Base-by-base conservation (phyloP, 1,140 invertebrate genomes). In the Drosophila tristis region DNA sequence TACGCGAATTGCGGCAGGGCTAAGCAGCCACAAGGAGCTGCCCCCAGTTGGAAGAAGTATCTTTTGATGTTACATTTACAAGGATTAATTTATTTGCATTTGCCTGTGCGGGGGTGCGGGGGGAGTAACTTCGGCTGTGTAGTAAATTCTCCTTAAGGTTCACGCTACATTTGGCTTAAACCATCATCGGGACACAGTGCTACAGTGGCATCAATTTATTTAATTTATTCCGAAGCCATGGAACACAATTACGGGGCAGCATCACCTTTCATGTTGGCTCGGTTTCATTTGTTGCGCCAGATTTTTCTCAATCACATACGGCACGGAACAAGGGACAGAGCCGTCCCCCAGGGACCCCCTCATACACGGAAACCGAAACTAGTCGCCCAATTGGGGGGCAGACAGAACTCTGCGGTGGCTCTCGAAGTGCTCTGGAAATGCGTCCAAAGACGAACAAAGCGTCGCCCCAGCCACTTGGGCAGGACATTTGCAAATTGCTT, bases 221-320 rank as follows among this genome's bases (percentile, higher is more conserved):
- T 76, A 74, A 65, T 80, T 70, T 84, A 77, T 86, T 74, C 50
- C 74, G 67, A 81, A 64, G 65, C 74, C 60, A 65, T 72, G 45
- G 62, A 63, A 61, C 62, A 75, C 58, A 86, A 81, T 67, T 78
- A 75, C 74, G 48, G 45, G 2, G 60, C 25, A 57, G 35, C 57
- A 58, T 20, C 78, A 87, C 78, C 81, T 86, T 86, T 86, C 61
- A 78, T 49, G 67, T 78, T 45, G n/a, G 16, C 57, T 79, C 58
- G 39, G 20, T 72, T 80, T 86, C 85, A 89, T 89, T 89, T 89
- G 85, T 89, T 90, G 85, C 85, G 85, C 85, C 73, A 89, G 85
- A 89, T 89, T 89, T 90, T 89, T 89, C 85, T 89, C 85, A 90
- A 80, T 89, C 85, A 75, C 82, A 81, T 56, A 71, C 82, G 74